Evolutionary conservation across 2,113 vertebrate genomes (phyloP), one percentile per base, ranked within the genome.

Genomic region (Ceyx margarethae): DNA sequence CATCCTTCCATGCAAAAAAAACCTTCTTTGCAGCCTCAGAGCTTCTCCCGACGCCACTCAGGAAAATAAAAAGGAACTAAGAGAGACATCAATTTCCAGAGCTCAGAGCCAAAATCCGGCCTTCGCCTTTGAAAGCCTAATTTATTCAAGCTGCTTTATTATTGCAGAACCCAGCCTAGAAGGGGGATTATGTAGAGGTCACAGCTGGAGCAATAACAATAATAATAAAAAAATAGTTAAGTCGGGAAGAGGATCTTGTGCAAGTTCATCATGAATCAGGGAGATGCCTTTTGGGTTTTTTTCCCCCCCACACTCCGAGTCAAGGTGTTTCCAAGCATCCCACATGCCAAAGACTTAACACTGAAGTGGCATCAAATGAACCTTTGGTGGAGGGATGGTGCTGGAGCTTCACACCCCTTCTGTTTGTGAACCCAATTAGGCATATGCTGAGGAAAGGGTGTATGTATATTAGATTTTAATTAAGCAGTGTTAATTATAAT

Each of bases 401-500:
- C 88, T 1, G 46, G 33, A 84, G 77, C 62, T 96, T 94, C 94
- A 86, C 90, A 85, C 95, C 95, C 86, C 72, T 68, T 80, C 91
- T 89, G 45, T 91, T 90, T 96, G 87, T 93, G 96, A 98, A 96
- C 97, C 94, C 97, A 97, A 97, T 97, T 97, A 98, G 96, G 92
- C 91, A 65, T 96, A 97, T 97, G 97, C 77, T 96, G 96, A 97
- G 97, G 96, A 97, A 96, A 97, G 96, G 97, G 96, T 97, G 93
- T 96, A 97, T 96, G 97, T 98, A 97, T 98, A 98, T 98, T 97
- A 98, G 97, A 97, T 98, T 98, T 98, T 98, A 98, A 98, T 98
- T 98, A 98, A 98, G 97, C 97, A 97, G 96, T 97, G 98, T 98
- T 98, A 98, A 98, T 98, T 98, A 98, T 98, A 97, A 98, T 98